phyloP scores from a whole-genome alignment of 1,140 invertebrate species.

The Drosophila tsacasi region DNA sequence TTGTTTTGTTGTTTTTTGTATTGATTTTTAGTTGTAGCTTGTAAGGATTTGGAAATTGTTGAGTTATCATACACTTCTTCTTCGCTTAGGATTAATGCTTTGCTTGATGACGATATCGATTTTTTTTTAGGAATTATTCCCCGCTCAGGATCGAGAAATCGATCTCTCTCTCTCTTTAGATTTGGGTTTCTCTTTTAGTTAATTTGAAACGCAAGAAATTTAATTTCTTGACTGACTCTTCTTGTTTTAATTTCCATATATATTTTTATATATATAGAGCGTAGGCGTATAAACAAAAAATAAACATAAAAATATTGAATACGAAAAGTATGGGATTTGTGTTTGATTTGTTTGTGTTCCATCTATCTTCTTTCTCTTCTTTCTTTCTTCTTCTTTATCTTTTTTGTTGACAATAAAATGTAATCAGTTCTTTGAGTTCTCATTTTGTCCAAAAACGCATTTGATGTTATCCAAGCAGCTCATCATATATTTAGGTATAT shows the following conservation, averaged over 20 bases:
- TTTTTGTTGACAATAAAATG: conserved; percentile 51
- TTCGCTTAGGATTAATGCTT: conserved; percentile 35
- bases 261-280: conserved; percentile 34
- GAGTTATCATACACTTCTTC: conserved; percentile 56
- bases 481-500: not conserved
- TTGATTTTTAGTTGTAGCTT: conserved; percentile 26
- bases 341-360: conserved; percentile 8
- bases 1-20: not conserved
- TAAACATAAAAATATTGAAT: conserved; percentile 1
- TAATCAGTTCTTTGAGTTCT: conserved; percentile 82
- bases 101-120: not conserved
- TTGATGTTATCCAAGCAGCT: conserved; percentile 40
- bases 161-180: conserved; percentile 25
- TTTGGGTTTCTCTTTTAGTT: conserved; percentile 30
- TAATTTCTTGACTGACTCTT: conserved; percentile 67
- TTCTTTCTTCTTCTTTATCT: not conserved
- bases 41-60: conserved; percentile 67
- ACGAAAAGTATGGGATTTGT: conserved; percentile 10
- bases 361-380: not conserved
- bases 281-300: conserved; percentile 37
- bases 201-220: conserved; percentile 71
- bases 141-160: not conserved
- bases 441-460: conserved; percentile 39
- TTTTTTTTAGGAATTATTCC: conserved; percentile 7
- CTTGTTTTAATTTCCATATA: conserved; percentile 32